A percentile compares a stretch with the other conserved stretches of the same genome.
Conservation (phyloP, 2,888 invertebrate species). For the Rhodophaea formosa region DNA sequence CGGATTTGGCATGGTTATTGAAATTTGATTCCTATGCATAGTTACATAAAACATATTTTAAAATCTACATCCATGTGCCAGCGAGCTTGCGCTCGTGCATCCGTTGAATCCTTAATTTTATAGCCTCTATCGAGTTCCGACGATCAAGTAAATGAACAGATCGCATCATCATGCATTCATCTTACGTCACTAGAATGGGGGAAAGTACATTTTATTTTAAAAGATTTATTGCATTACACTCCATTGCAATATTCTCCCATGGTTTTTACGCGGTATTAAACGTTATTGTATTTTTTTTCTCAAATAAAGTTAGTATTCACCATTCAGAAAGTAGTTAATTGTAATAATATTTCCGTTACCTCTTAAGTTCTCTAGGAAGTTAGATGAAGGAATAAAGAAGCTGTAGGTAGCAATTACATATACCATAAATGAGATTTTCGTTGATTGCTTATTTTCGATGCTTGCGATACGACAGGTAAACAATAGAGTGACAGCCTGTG, state of each 20-base stretch:
- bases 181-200: constrained; percentile 56
- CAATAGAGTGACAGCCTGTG: not conserved
- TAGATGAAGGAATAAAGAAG: not conserved
- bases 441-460: not conserved
- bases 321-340: constrained; percentile 11
- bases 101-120: constrained; percentile 54
- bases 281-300: constrained; percentile 14
- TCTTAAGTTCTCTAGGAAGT: not conserved
- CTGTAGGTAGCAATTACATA: not conserved
- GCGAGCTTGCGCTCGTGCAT: constrained; percentile 13
- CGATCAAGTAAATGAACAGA: constrained; percentile 59
- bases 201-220: constrained; percentile 68
- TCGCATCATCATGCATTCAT: constrained; percentile 55
- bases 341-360: constrained; percentile 4
- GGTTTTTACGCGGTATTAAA: constrained; percentile 17
- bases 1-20: too few relatives aligned
- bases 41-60: too few relatives aligned
- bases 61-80: too few relatives aligned
- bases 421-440: not conserved
- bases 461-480: not conserved
- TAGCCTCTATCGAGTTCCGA: constrained; percentile 55
- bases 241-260: constrained; percentile 22
- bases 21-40: too few relatives aligned
- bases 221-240: constrained; percentile 34
- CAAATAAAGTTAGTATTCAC: constrained; percentile 1